Base-by-base conservation (phyloP, 2,797 vertebrate genomes). In the Sebastes itinus region DNA sequence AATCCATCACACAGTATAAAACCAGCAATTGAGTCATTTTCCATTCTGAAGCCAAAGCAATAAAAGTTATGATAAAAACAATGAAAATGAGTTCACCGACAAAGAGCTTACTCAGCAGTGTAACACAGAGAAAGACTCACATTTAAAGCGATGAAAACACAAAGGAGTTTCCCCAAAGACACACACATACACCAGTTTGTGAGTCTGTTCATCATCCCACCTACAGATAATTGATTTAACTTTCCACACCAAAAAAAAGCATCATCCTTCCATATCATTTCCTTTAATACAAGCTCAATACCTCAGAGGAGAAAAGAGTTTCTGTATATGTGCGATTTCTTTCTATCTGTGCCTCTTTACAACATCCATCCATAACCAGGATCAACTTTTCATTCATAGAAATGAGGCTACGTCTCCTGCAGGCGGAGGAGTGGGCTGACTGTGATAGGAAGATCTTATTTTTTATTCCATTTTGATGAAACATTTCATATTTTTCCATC, bases 1-100 rank as follows among this genome's bases (percentile, higher is more conserved):
- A 81, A 87, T 90, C 78, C 73, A 86, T 87, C 84, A 85, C 49
- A 58, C 58, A 74, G 71, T 63, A 46, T 75, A 84, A 81, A 65
- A 60, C 54, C 58, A 23, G 38, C n/a, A 7, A 89, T 85, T 58
- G 68, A 78, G 64, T 80, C 33, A 61, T 80, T 87, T 84, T 82
- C 77, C 4, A 14, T 76, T 84, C 38, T 80, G 25, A 83, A 46
- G 72, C 49, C 59, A 63, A 82, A 82, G 80, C 77, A 87, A 81
- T 79, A 72, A 66, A 80, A 75, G 18, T 59, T 77, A 67, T 33
- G 35, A 81, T 69, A 27, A 71, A 82, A 88, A 81, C 58, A 77
- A 78, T 81, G 10, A 83, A 60, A 85, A 69, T 55, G 14, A 82
- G 63, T 79, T 82, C 52, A 72, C 6, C 1, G 20, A 64, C 33